Evolutionary conservation across 2,113 vertebrate species (phyloP).

Genomic region (Larimichthys crocea): DNA sequence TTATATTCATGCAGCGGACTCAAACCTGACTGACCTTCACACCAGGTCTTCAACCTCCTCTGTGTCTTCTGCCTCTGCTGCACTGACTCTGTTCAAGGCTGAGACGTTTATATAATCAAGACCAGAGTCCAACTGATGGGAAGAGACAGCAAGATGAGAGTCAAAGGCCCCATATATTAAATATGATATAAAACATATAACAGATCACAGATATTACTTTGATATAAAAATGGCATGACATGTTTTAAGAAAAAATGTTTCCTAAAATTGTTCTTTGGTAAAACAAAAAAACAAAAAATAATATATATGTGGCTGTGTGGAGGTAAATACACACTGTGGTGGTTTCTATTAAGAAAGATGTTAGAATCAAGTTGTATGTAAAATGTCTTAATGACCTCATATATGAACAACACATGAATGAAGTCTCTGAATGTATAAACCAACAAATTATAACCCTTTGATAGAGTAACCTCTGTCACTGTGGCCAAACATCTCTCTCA

Average conservation of each 20-base stretch:
- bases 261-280: background rate
- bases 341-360: too few relatives aligned
- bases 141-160: background rate
- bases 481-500: background rate
- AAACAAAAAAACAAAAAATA: background rate
- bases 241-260: background rate
- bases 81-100: background rate
- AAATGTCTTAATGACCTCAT: too few relatives aligned
- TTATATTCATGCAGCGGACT: too few relatives aligned
- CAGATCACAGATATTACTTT: too few relatives aligned
- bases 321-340: too few relatives aligned
- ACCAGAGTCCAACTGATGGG: background rate
- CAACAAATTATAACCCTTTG: background rate
- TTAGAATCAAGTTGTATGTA: too few relatives aligned
- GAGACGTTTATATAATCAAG: background rate
- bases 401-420: background rate
- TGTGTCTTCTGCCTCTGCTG: background rate
- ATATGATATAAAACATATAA: background rate
- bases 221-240: too few relatives aligned
- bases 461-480: background rate
- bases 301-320: background rate
- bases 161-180: background rate
- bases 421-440: background rate
- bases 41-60: too few relatives aligned
- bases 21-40: too few relatives aligned